A percentile compares a stretch with the other conserved stretches of the same genome.
phyloP scores from a whole-genome alignment of 35 echinoderm and acorn worm species.

The Strongylocentrotus purpuratus region DNA sequence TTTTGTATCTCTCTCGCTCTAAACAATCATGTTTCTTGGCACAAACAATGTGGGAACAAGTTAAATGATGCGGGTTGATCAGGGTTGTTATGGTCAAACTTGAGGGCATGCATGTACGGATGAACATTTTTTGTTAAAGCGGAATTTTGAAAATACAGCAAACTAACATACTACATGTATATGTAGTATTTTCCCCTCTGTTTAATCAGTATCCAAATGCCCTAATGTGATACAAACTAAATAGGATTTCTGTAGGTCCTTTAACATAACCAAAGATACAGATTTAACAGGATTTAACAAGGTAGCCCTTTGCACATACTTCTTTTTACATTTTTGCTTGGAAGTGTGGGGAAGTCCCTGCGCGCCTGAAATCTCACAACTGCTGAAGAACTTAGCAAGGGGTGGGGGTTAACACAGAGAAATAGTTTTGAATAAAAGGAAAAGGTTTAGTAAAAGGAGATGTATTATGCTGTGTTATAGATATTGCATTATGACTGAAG shows the following conservation, averaged over 20 bases:
- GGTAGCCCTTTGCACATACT: no score
- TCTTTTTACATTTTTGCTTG: no score
- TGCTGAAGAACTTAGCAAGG: not conserved
- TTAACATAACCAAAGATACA: no score
- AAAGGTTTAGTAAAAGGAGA: not conserved
- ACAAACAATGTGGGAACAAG: not conserved
- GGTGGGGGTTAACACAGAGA: not conserved
- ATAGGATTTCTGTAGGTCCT: not conserved
- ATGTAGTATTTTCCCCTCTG: not conserved
- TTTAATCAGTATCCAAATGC: not conserved
- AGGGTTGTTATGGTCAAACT: not conserved
- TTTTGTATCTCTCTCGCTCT: not conserved
- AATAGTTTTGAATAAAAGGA: not conserved
- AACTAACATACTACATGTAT: no score
- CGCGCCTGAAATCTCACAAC: slow-evolving; percentile 7
- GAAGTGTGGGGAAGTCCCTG: not conserved
- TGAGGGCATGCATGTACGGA: not conserved
- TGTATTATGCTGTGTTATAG: not conserved
- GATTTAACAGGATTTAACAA: no score
- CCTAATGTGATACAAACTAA: not conserved
- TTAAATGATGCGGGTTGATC: not conserved
- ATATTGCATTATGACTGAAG: not conserved
- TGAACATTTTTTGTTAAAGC: not conserved
- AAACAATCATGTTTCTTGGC: not conserved
- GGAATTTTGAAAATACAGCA: no score